phyloP scores from a whole-genome alignment of 2,888 invertebrate genomes.

The Cheilosia variabilis region DNA sequence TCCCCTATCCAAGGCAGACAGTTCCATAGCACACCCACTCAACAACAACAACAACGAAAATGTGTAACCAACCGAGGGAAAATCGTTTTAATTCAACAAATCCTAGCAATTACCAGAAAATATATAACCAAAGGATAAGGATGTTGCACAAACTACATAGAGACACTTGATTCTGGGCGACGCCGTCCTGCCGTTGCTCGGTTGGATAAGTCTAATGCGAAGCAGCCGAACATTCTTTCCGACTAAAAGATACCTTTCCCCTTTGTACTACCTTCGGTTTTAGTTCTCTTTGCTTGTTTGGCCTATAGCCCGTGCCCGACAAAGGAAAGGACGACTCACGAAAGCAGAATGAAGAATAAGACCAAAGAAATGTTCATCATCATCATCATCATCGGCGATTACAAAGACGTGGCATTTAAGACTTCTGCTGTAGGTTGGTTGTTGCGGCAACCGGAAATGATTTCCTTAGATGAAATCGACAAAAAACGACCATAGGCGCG shows the following conservation, averaged over 20 bases:
- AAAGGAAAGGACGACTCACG: slow-evolving; percentile 13
- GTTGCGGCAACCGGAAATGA: slow-evolving; percentile 41
- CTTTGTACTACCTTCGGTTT: slow-evolving; percentile 45
- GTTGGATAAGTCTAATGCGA: background rate
- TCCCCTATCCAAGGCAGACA: background rate
- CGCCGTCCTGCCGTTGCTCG: background rate
- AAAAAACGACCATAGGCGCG: background rate
- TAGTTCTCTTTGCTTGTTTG: slow-evolving; percentile 23
- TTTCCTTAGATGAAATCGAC: slow-evolving; percentile 35
- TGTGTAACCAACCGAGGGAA: background rate
- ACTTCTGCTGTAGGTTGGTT: slow-evolving; percentile 4
- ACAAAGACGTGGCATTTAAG: slow-evolving; percentile 34
- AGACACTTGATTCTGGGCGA: background rate
- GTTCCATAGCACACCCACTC: slow-evolving; percentile 11
- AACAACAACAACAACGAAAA: background rate
- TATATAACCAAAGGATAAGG: slow-evolving; percentile 56
- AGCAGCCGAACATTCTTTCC: background rate
- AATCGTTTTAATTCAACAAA: slow-evolving; percentile 61
- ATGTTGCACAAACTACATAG: slow-evolving; percentile 35
- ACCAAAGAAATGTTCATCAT: slow-evolving; percentile 28
- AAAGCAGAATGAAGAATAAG: slow-evolving; percentile 36
- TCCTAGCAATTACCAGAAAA: slow-evolving; percentile 59
- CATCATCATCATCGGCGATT: slow-evolving; percentile 36
- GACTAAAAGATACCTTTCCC: slow-evolving; percentile 23
- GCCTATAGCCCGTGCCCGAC: background rate